Conservation (phyloP, 1,140 invertebrate genomes). For the Pemphigus obesinymphae region DNA sequence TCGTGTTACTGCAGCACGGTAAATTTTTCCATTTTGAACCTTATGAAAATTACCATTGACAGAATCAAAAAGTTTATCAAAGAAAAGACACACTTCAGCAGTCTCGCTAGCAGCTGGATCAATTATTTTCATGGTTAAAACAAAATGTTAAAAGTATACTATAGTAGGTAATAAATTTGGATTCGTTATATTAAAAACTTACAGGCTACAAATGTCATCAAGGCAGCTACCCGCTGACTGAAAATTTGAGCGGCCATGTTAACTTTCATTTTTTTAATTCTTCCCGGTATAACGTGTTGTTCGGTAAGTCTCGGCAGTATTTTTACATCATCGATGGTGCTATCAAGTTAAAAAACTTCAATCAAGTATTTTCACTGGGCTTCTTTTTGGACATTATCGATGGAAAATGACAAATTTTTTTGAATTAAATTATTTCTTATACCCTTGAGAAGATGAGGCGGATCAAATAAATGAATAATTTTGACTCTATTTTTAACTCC, state of each 20-base stretch:
- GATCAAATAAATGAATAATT: background rate
- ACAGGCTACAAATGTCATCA: no score
- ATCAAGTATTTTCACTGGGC: background rate
- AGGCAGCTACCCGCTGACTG: background rate
- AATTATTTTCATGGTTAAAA: background rate
- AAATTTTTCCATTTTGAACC: background rate
- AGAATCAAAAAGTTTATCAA: no score
- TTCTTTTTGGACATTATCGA: background rate
- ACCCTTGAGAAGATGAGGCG: background rate
- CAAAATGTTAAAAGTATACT: background rate
- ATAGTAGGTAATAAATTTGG: no score
- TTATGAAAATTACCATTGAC: background rate
- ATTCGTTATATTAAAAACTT: no score
- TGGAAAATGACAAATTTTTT: background rate
- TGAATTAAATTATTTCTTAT: background rate
- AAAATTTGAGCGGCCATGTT: background rate
- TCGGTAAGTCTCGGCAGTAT: slow-evolving; percentile 1
- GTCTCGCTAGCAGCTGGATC: background rate
- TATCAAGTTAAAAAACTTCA: background rate
- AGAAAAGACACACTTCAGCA: background rate
- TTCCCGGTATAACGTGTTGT: background rate
- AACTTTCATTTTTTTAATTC: slow-evolving; percentile 1
- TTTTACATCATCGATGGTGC: background rate
- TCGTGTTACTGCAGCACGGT: background rate
- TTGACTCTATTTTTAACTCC: background rate